A percentile compares a stretch with the other conserved stretches of the same genome.
phyloP scores from a whole-genome alignment of 2,888 invertebrate species.

The Troilus luridus region DNA sequence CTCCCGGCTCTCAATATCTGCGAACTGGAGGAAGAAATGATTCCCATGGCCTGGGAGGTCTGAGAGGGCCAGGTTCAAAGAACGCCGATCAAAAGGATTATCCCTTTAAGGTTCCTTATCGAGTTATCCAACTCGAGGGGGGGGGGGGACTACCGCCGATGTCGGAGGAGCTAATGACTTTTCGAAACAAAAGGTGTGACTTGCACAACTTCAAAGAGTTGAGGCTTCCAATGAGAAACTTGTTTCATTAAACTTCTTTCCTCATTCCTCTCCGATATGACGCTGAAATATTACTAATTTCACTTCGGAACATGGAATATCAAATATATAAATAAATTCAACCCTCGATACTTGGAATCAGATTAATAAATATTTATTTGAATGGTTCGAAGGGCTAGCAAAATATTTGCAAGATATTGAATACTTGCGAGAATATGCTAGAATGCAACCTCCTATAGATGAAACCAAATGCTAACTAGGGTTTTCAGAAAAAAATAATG shows the following conservation, averaged over 20 bases:
- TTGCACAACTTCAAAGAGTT: neutral
- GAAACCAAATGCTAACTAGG: too few species aligned
- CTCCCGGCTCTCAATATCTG: conserved; percentile 40
- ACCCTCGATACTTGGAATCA: neutral
- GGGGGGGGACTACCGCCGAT: neutral
- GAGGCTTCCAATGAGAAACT: neutral
- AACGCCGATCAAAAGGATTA: conserved; percentile 47
- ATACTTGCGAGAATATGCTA: too few species aligned
- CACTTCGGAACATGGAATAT: neutral
- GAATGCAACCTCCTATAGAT: too few species aligned
- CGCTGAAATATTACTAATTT: neutral
- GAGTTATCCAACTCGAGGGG: neutral
- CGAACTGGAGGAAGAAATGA: conserved; percentile 34
- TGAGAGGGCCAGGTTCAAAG: neutral
- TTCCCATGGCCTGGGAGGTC: neutral
- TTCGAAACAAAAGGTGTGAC: conserved; percentile 33
- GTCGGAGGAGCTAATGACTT: conserved; percentile 4
- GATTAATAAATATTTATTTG: too few species aligned
- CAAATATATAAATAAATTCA: neutral
- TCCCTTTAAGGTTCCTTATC: conserved; percentile 1
- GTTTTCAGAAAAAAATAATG: too few species aligned
- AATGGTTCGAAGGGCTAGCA: too few species aligned
- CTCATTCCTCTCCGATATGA: neutral
- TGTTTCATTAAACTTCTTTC: conserved; percentile 40
- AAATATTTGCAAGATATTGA: too few species aligned